Evolutionary conservation across 2,113 vertebrate species (phyloP), one percentile per base, ranked within the genome.

Genomic region (Marcusenius ussheri): DNA sequence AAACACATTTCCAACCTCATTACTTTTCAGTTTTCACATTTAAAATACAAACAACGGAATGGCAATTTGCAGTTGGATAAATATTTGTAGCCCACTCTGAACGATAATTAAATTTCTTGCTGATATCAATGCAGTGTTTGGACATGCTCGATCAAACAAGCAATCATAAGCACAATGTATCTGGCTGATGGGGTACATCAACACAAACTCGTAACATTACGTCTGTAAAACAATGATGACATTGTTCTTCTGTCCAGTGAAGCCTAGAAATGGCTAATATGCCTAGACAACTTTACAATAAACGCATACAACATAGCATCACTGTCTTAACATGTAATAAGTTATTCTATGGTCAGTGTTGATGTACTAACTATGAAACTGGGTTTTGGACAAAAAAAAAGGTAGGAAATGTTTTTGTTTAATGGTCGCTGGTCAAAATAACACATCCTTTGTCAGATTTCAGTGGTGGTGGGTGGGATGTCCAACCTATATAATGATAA

Each of bases 21-120:
- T 84, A 39, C 45, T 46, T 84, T 89, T 50, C 17, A 35, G n/a
- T 56, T 88, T 84, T 58, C 50, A 84, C 35, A 56, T 56, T 83
- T 80, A 15, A 62, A 89, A 62, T 62, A 58, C 89, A 84, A 58
- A 84, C 80, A 83, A 35, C 0, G n/a, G 51, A 19, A 83, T 46
- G 35, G 53, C 53, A 84, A 89, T 84, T 46, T 89, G 80, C 53
- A 46, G 77, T 35, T 46, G 51, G 58, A 85, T 85, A 80, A 89
- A 89, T 85, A 89, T 89, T 89, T 89, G 89, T 19, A 80, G 21
- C 56, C 58, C 15, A 85, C 77, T 83, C 50, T 46, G 80, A 35
- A 84, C 7, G n/a, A 46, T 85, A 89, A 84, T 84, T 89, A 47
- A 35, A 89, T 50, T 89, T 62, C 35, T 10, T 46, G 77, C 80